Base-by-base conservation (phyloP, 2,797 vertebrate genomes). In the Toxotes lorentzi region DNA sequence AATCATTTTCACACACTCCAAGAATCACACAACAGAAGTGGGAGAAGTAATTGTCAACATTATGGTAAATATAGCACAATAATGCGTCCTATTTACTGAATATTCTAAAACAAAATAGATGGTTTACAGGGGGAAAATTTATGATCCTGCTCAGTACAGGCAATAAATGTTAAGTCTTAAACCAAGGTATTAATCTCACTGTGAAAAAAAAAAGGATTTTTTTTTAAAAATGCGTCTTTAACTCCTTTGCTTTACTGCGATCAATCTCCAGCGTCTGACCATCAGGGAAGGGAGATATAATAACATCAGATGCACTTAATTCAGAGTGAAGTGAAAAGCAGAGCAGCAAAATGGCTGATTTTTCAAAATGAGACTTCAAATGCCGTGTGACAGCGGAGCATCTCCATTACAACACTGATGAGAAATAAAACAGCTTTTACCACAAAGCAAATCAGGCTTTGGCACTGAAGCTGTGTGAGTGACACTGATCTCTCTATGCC, bases 361-460 rank as follows among this genome's bases (percentile, higher is more conserved):
- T 61, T 62, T 53, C 73, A 84, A 87, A 86, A 79, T 74, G 70
- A 79, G 79, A 84, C 81, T 85, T 86, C 78, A 87, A 83, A 82
- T 70, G 70, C 23, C 0, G 65, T 24, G 76, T 91, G 89, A 92
- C 88, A 91, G 89, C 65, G 2, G 73, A 85, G 85, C 79, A 43
- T 91, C 89, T 93, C 89, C 86, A 92, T 93, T 92, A 93, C 91
- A 90, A 89, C 82, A 24, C 78, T 86, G 89, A 91, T 82, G 86
- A 90, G 92, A 92, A 92, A 84, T 91, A 90, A 93, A 93, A 92
- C 92, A 86, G 91, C 87, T 91, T 92, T 90, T 82, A 85, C 86
- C 86, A 93, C 90, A 92, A 93, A 93, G 93, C 90, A 91, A 90
- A 94, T 91, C 89, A 88, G 93, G 88, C 90, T 93, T 90, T 93